A percentile compares a stretch with the other conserved stretches of the same genome.
Evolutionary conservation across 2,888 invertebrate genomes (phyloP).

Genomic region (Galerucella nymphaeae): DNA sequence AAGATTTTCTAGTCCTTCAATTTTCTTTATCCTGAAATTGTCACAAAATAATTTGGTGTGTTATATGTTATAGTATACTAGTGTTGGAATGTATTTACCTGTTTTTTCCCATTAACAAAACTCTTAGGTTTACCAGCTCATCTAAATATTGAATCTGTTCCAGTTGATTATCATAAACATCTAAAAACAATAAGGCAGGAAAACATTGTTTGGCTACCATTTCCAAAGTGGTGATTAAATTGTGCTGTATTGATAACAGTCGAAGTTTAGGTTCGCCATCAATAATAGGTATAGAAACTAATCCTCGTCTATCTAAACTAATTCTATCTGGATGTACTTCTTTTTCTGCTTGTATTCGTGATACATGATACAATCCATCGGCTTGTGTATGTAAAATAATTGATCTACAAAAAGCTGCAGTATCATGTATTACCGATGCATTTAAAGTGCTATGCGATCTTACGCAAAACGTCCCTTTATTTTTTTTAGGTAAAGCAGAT

Average conservation of each 20-base stretch:
- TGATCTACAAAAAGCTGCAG: conserved; percentile 35
- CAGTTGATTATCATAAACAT: conserved; percentile 94
- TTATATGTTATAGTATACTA: too few species aligned
- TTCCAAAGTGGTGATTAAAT: conserved; percentile 82
- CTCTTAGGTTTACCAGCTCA: conserved; percentile 81
- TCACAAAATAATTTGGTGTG: conserved; percentile 50
- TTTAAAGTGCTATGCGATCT: conserved; percentile 69
- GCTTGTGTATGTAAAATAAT: conserved; percentile 70
- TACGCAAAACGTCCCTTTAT: conserved; percentile 55
- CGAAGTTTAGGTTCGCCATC: conserved; percentile 80
- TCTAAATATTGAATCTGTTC: conserved; percentile 85
- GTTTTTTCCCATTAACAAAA: conserved; percentile 92
- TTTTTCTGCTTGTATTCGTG: conserved; percentile 79
- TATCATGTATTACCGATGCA: conserved; percentile 47
- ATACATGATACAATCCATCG: conserved; percentile 76
- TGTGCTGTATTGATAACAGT: conserved; percentile 91
- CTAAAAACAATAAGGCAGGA: conserved; percentile 87
- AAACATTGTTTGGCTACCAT: conserved; percentile 69
- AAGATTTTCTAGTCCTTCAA: conserved; percentile 80
- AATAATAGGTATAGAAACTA: conserved; percentile 85
- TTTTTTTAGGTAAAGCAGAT: conserved; percentile 58
- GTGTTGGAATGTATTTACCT: conserved; percentile 66
- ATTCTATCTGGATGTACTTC: conserved; percentile 89
- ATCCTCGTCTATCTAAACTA: conserved; percentile 85
- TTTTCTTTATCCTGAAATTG: conserved; percentile 75